Evolutionary conservation across 2,113 vertebrate species (phyloP).

Genomic region (Nannospalax galili): DNA sequence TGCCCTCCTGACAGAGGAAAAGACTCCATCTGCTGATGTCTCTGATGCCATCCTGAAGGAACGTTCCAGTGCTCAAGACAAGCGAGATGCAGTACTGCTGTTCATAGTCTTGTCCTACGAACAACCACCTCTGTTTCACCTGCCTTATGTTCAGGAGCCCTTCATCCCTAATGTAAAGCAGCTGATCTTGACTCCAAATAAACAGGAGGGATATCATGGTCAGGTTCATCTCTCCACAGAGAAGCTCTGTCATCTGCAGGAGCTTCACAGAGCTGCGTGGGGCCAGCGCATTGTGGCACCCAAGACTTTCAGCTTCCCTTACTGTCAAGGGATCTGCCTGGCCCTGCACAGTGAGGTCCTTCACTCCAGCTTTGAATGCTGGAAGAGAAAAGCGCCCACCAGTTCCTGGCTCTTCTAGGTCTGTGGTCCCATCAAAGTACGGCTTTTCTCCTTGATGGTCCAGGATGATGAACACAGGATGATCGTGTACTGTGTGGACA

Average conservation of each 20-base stretch:
- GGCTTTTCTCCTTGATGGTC: conserved; percentile 37
- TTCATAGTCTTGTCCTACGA: rapidly evolving
- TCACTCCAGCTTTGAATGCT: not conserved
- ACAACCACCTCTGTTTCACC: not conserved
- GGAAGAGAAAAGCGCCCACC: not conserved
- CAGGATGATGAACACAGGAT: not conserved
- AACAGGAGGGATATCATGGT: too few relatives aligned
- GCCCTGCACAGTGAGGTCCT: not conserved
- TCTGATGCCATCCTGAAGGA: not conserved
- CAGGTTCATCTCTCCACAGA: too few relatives aligned
- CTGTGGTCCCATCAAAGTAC: not conserved
- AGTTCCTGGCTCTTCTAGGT: not conserved
- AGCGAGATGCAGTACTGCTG: not conserved
- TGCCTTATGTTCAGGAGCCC: not conserved
- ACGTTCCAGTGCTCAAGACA: not conserved
- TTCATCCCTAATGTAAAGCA: not conserved
- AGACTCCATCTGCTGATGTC: not conserved
- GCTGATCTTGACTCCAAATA: not conserved
- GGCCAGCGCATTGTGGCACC: not conserved
- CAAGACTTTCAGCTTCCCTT: conserved; percentile 7
- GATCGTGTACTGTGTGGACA: not conserved
- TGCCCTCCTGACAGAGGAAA: not conserved
- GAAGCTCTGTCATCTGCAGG: conserved; percentile 25
- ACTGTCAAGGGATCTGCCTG: not conserved
- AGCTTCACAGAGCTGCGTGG: conserved; percentile 35